Conservation (phyloP, 2,888 invertebrate species). For the Acleris emargana region DNA sequence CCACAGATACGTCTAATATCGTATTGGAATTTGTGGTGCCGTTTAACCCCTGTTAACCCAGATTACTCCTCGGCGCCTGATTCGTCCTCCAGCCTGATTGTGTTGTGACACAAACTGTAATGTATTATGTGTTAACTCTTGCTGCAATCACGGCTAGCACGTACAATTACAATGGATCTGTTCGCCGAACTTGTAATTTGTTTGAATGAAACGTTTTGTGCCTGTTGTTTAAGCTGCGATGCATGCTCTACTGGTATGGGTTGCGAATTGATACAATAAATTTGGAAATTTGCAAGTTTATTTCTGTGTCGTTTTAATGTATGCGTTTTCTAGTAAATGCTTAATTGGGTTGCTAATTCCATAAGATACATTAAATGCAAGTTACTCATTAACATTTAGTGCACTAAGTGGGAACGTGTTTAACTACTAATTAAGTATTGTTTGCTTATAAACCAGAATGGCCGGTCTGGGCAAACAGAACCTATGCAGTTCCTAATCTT, state of each 20-base stretch:
- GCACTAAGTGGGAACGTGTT: conserved; percentile 24
- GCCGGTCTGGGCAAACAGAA: conserved; percentile 24
- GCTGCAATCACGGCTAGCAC: conserved; percentile 80
- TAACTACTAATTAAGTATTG: conserved; percentile 29
- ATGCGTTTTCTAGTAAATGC: not conserved
- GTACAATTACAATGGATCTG: conserved; percentile 79
- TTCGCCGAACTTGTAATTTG: conserved; percentile 75
- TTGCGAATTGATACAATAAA: not conserved
- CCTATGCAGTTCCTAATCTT: conserved; percentile 24
- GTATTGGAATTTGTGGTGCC: conserved; percentile 88
- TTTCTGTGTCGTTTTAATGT: not conserved
- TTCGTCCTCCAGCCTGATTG: conserved; percentile 83
- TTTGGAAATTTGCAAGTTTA: not conserved
- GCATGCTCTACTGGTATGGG: not conserved
- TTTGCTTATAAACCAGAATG: conserved; percentile 26
- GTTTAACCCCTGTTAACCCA: conserved; percentile 90
- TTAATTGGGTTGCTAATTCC: conserved; percentile 23
- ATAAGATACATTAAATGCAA: conserved; percentile 35
- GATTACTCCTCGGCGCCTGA: conserved; percentile 86
- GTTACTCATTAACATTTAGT: conserved; percentile 25
- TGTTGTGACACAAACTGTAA: conserved; percentile 84
- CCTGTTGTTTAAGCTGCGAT: conserved; percentile 17
- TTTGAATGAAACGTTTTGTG: conserved; percentile 58
- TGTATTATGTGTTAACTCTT: conserved; percentile 84
- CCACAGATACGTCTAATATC: conserved; percentile 84